Evolutionary conservation across 2,888 invertebrate genomes (phyloP).

Genomic region (Phyto melanocephala): DNA sequence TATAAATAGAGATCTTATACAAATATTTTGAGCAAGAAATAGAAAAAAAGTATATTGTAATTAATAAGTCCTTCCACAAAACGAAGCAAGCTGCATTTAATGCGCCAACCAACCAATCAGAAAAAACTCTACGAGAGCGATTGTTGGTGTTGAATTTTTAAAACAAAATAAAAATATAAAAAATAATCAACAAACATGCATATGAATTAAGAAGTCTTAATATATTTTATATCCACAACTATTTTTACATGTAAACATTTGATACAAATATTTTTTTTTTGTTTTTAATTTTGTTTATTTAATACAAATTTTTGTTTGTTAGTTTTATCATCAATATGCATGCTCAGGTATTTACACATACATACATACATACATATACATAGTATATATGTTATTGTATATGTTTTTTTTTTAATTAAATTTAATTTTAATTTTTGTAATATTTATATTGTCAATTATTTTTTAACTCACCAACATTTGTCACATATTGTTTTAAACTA

Average conservation of each 20-base stretch:
- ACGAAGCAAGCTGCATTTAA: slow-evolving; percentile 75
- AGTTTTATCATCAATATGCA: slow-evolving; percentile 42
- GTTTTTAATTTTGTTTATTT: neutral
- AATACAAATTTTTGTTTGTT: slow-evolving; percentile 16
- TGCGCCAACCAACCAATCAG: slow-evolving; percentile 70
- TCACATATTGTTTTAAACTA: too few species aligned
- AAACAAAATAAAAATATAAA: slow-evolving; percentile 1
- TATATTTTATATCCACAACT: slow-evolving; percentile 46
- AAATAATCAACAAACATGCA: slow-evolving; percentile 6
- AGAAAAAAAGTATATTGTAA: slow-evolving; percentile 42
- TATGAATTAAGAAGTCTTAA: slow-evolving; percentile 22
- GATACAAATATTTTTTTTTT: slow-evolving; percentile 1
- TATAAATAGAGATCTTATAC: slow-evolving; percentile 39
- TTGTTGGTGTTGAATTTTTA: slow-evolving; percentile 65
- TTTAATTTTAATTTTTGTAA: too few species aligned
- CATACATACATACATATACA: slow-evolving; percentile 26
- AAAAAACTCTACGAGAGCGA: slow-evolving; percentile 68
- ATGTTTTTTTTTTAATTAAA: too few species aligned
- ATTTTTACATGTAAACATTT: slow-evolving; percentile 29
- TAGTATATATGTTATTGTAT: slow-evolving; percentile 46
- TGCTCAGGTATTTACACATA: slow-evolving; percentile 56
- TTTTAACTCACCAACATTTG: too few species aligned
- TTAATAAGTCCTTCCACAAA: slow-evolving; percentile 73
- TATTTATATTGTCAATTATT: too few species aligned
- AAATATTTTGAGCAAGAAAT: slow-evolving; percentile 47